Base-by-base conservation (phyloP, 2,797 vertebrate species). In the Argyrosomus regius region DNA sequence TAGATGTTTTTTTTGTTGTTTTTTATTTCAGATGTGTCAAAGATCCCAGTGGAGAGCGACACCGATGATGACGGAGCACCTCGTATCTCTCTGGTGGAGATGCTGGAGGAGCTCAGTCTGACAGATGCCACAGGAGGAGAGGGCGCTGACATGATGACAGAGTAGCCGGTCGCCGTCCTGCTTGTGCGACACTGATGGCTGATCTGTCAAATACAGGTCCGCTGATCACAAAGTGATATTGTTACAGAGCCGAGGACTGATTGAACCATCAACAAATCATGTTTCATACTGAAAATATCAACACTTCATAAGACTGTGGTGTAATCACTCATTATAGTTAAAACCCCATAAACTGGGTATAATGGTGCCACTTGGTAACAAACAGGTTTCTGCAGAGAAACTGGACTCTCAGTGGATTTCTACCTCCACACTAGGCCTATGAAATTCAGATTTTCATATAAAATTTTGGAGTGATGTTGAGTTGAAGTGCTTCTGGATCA, bases 61-160 rank as follows among this genome's bases (percentile, higher is more conserved):
- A 97, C 96, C 0, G 98, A 99, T 67, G 98, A 99, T 24, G 98
- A 99, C 11, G 97, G 96, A 13, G 95, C 97, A 1, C 98, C 98
- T 2, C 80, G 94, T 28, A 96, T 99, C 91, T 98, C 97, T 53
- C 93, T 99, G 92, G 91, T 94, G 31, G 98, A 99, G 89, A 99
- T 99, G 98, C 90, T 99, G 82, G 98, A 99, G 83, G 98, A 99
- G 90, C 96, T 99, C 72, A 97, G 96, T 73, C 96, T 99, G 71
- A 62, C 91, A 0, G 98, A 99, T 18, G 97, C 97, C 76, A 99
- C 98, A 1, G 98, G 98, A 61, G 97, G 87, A 80, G 97, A 97
- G 50, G 98, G 97, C 24, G 96, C 97, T 0, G 94, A 95, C 70
- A 99, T 99, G 98, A 95, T 99, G 96, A 97, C 95, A 0, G 94